Evolutionary conservation across 2,113 vertebrate genomes (phyloP), one percentile per base, ranked within the genome.

Genomic region (Vicugna pacos): DNA sequence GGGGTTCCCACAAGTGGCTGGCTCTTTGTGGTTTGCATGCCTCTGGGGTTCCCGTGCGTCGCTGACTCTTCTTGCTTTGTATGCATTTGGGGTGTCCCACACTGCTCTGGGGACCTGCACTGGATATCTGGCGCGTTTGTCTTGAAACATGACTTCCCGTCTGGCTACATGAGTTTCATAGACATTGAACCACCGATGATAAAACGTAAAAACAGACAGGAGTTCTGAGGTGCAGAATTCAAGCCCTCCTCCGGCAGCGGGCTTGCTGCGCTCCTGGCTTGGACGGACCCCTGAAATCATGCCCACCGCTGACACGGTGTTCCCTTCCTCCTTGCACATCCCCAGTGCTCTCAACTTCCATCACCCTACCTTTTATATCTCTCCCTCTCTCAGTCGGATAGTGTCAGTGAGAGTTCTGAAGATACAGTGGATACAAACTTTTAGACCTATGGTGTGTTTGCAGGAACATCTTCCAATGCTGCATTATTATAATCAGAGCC

Each of bases 241-340:
- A 2, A 46, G 11, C 4, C 48, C 7, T n/a, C 10, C 11, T 72
- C n/a, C 5, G 38, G 50, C 60, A 16, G 19, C 4, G 16, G 58
- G 14, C 11, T n/a, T 15, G 46, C 77, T 10, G 17, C 52, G 19
- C n/a, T 42, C 20, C 10, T 0, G 6, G 8, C 8, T 35, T 14
- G 19, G 56, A 69, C 0, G 1, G 28, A 6, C 1, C 28, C 4
- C 20, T 12, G 62, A 2, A 2, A 8, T 15, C 84, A 4, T 7
- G 42, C 1, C 64, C 35, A 4, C 14, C 2, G 14, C 8, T 9
- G 4, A 3, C 7, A 2, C 14, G 4, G 16, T 8, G 8, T 0
- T 7, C 8, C 10, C 20, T 1, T 8, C 20, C 77, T 28, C 17
- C 12, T 62, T 22, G 24, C 32, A 32, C 2, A 38, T 30, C 19